Evolutionary conservation across 2,888 invertebrate species (phyloP).

Genomic region (Cerceris rybyensis): DNA sequence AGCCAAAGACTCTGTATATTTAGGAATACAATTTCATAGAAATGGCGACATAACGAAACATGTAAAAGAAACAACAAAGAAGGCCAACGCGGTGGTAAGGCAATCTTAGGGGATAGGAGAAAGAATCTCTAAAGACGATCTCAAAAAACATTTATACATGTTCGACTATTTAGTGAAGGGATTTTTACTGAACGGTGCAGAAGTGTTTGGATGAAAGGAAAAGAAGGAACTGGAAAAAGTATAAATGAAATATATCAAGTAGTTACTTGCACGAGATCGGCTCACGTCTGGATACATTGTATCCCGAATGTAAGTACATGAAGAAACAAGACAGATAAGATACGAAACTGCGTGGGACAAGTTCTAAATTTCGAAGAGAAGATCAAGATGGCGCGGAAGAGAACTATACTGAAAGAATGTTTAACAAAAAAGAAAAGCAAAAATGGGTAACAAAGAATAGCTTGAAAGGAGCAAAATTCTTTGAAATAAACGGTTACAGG

Average conservation of each 20-base stretch:
- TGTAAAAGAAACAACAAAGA: neutral
- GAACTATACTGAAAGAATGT: neutral
- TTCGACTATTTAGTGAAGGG: neutral
- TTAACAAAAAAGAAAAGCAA: neutral
- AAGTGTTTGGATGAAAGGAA: neutral
- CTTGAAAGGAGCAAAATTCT: neutral
- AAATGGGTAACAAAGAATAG: neutral
- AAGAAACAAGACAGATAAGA: neutral
- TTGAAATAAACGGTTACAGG: neutral
- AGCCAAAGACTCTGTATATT: neutral
- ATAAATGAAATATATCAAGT: neutral
- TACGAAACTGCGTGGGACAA: neutral
- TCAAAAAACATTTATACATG: neutral
- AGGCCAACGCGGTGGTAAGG: neutral
- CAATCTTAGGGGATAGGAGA: neutral
- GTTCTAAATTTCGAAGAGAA: neutral
- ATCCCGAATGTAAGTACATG: too few species aligned
- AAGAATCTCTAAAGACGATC: neutral
- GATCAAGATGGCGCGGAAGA: neutral
- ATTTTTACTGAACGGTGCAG: neutral
- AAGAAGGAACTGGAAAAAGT: neutral
- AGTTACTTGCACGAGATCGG: neutral
- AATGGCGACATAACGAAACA: neutral
- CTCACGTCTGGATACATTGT: neutral
- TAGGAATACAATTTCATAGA: neutral